Evolutionary conservation across 2,113 vertebrate species (phyloP).

Genomic region (Onychostoma macrolepis): DNA sequence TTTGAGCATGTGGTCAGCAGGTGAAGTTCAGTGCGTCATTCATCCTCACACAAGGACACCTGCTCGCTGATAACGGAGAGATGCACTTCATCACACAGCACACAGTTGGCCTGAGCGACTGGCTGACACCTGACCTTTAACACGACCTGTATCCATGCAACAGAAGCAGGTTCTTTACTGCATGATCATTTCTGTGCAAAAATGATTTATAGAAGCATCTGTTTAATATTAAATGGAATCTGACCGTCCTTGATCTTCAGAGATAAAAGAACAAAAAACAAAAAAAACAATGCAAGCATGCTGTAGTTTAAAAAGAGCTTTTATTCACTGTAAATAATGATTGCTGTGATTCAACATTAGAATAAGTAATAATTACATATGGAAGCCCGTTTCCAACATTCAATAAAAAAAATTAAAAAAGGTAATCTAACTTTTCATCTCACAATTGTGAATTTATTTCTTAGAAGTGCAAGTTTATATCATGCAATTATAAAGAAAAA

Average conservation of each 20-base stretch:
- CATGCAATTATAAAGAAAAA: not conserved
- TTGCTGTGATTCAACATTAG: too few species aligned
- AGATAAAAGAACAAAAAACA: not conserved
- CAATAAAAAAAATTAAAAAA: too few species aligned
- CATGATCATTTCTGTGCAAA: not conserved
- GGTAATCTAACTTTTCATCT: not conserved
- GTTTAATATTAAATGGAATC: not conserved
- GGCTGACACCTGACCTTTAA: not conserved
- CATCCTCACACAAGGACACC: slow-evolving; percentile 75
- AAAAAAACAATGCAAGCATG: too few species aligned
- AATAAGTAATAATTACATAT: not conserved
- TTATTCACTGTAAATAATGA: not conserved
- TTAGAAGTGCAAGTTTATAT: not conserved
- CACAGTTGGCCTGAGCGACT: too few species aligned
- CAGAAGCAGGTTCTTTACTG: not conserved
- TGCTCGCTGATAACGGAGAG: slow-evolving; percentile 68
- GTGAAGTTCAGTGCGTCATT: slow-evolving; percentile 75
- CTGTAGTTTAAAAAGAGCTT: not conserved
- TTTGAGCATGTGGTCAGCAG: slow-evolving; percentile 59
- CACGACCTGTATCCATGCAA: not conserved
- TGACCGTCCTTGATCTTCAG: not conserved
- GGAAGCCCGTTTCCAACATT: too few species aligned
- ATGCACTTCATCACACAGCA: not conserved
- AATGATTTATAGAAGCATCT: not conserved
- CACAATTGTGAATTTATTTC: not conserved